These are phyloP conservation scores for Muscina levida DNA, from an alignment of 2,888 invertebrate genomes.

Conservation along the genomic window DNA sequence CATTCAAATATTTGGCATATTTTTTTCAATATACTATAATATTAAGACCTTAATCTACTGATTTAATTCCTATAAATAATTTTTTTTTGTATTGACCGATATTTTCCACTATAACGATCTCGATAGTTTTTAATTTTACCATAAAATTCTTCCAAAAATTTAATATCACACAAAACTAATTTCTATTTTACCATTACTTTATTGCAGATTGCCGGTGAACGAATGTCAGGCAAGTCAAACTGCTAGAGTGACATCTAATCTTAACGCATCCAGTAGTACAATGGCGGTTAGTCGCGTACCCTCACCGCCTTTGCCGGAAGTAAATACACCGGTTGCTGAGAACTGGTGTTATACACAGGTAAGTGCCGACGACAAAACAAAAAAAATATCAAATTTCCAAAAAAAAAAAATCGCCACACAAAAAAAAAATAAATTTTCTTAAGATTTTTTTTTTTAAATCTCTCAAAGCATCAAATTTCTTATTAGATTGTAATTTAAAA, in stretches of 20 bases:
- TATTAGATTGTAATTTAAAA: constrained; percentile 45
- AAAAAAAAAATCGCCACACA: background rate
- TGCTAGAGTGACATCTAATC: constrained; percentile 92
- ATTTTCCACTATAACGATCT: too few species aligned
- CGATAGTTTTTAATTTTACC: too few species aligned
- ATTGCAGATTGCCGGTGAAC: constrained; percentile 89
- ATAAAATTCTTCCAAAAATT: too few species aligned
- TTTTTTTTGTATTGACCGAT: too few species aligned
- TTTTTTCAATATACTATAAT: too few species aligned
- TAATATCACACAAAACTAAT: too few species aligned
- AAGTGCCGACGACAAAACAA: constrained; percentile 71
- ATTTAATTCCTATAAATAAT: too few species aligned
- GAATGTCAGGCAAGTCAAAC: constrained; percentile 90
- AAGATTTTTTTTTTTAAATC: constrained; percentile 6
- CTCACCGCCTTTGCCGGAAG: constrained; percentile 96
- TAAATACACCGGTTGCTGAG: constrained; percentile 98
- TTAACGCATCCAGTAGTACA: constrained; percentile 90
- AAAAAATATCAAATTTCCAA: constrained; percentile 3
- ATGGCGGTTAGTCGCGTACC: constrained; percentile 98
- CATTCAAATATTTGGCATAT: too few species aligned
- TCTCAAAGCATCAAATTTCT: background rate
- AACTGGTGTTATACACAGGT: constrained; percentile 99
- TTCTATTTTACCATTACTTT: constrained; percentile 66
- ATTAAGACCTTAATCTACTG: too few species aligned
- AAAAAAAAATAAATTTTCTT: constrained; percentile 27